Evolutionary conservation across 2,113 vertebrate genomes (phyloP).

Genomic region (Halichoeres trimaculatus): DNA sequence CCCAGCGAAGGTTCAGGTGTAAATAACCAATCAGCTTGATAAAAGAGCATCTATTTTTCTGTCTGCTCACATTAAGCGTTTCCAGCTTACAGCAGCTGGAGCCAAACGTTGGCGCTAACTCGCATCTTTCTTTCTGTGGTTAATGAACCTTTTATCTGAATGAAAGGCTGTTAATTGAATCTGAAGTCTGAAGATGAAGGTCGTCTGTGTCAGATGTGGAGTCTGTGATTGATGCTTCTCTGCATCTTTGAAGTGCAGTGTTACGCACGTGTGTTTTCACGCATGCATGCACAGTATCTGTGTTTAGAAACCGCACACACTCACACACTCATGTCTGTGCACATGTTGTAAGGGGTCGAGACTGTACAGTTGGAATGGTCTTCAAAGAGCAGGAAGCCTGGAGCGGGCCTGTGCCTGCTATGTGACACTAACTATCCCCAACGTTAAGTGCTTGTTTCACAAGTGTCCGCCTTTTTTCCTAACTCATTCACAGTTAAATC

Average conservation of each 20-base stretch:
- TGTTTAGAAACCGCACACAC: not conserved
- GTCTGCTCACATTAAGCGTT: constrained; percentile 8
- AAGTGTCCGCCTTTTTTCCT: constrained; percentile 30
- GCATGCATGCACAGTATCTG: not conserved
- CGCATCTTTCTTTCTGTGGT: constrained; percentile 37
- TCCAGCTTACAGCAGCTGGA: constrained; percentile 41
- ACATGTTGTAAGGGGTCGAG: not conserved
- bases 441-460: constrained; percentile 41
- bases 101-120: not conserved
- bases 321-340: not conserved
- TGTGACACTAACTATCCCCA: constrained; percentile 34
- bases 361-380: constrained; percentile 12
- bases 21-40: constrained; percentile 9
- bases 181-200: constrained; percentile 18
- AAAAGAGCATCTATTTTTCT: constrained; percentile 1
- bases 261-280: not conserved
- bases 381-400: constrained; percentile 65
- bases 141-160: constrained; percentile 41
- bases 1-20: constrained; percentile 7
- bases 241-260: constrained; percentile 50
- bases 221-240: constrained; percentile 56
- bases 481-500: constrained; percentile 33
- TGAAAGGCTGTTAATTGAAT: constrained; percentile 33
- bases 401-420: constrained; percentile 19
- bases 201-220: constrained; percentile 31